These are phyloP conservation scores for Lobophora halterata DNA, from an alignment of 2,888 invertebrate genomes.

Conservation along the genomic window DNA sequence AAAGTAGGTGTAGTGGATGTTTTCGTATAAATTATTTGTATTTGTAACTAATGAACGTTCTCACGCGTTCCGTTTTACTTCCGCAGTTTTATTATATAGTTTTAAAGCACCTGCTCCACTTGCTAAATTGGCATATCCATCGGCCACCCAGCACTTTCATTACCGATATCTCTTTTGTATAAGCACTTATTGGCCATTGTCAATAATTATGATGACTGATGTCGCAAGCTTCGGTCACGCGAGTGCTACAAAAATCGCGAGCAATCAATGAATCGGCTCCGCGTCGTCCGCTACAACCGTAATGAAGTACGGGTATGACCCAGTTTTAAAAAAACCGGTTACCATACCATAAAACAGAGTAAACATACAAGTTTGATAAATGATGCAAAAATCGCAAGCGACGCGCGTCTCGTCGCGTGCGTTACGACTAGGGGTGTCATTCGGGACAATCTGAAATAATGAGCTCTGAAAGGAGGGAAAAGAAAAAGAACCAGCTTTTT, in stretches of 20 bases:
- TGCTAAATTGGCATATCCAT: slow-evolving; percentile 20
- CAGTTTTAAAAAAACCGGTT: slow-evolving; percentile 43
- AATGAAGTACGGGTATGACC: slow-evolving; percentile 46
- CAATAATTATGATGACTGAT: slow-evolving; percentile 38
- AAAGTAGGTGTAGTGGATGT: too few relatives aligned
- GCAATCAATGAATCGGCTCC: slow-evolving; percentile 43
- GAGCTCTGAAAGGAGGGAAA: slow-evolving; percentile 14
- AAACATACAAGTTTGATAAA: slow-evolving; percentile 52
- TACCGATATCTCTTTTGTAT: slow-evolving; percentile 34
- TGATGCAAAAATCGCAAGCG: slow-evolving; percentile 50
- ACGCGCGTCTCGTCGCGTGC: slow-evolving; percentile 29
- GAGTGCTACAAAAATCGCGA: slow-evolving; percentile 29
- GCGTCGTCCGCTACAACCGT: slow-evolving; percentile 33
- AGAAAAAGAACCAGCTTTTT: slow-evolving; percentile 10
- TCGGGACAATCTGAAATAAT: slow-evolving; percentile 19
- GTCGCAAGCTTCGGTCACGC: slow-evolving; percentile 36
- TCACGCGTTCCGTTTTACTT: slow-evolving; percentile 13
- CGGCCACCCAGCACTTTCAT: slow-evolving; percentile 11
- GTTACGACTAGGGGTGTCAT: slow-evolving; percentile 20
- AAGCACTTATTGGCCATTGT: slow-evolving; percentile 39
- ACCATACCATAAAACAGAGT: slow-evolving; percentile 42
- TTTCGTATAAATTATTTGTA: too few relatives aligned
- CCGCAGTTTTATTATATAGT: slow-evolving; percentile 13
- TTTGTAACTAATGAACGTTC: slow-evolving; percentile 2
- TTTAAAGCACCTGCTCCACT: slow-evolving; percentile 18